phyloP scores from a whole-genome alignment of 2,888 invertebrate species.

The Trissolcus japonicus region DNA sequence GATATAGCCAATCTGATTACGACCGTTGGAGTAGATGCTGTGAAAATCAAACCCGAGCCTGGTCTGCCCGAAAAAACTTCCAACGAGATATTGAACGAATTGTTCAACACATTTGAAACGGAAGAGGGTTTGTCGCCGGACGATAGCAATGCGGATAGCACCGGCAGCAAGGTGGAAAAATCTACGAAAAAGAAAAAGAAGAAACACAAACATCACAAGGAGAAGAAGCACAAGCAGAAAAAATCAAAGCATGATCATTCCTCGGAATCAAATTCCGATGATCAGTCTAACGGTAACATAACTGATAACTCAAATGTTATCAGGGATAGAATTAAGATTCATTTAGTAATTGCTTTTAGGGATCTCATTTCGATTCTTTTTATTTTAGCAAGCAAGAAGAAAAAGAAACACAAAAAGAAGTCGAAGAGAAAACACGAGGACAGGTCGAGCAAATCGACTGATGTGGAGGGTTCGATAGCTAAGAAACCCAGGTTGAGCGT shows the following conservation, averaged over 20 bases:
- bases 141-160: slow-evolving; percentile 58
- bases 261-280: slow-evolving; percentile 68
- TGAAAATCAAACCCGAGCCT: slow-evolving; percentile 73
- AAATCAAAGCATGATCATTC: slow-evolving; percentile 74
- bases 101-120: slow-evolving; percentile 84
- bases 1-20: slow-evolving; percentile 74
- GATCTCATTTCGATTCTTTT: background rate
- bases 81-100: slow-evolving; percentile 88
- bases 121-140: slow-evolving; percentile 68
- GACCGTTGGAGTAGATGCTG: slow-evolving; percentile 72
- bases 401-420: slow-evolving; percentile 72
- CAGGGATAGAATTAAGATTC: too few species aligned
- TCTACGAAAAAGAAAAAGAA: slow-evolving; percentile 72
- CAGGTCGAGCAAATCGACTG: slow-evolving; percentile 60
- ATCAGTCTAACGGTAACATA: slow-evolving; percentile 66
- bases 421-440: slow-evolving; percentile 70
- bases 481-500: slow-evolving; percentile 73
- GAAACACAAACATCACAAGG: slow-evolving; percentile 77
- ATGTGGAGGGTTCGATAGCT: background rate
- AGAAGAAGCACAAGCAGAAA: slow-evolving; percentile 77
- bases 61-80: slow-evolving; percentile 81
- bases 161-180: slow-evolving; percentile 72
- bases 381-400: slow-evolving; percentile 65
- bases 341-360: background rate
- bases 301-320: slow-evolving; percentile 12